Base-by-base conservation (phyloP, 2,888 invertebrate genomes). In the Iselma pallidipennis region DNA sequence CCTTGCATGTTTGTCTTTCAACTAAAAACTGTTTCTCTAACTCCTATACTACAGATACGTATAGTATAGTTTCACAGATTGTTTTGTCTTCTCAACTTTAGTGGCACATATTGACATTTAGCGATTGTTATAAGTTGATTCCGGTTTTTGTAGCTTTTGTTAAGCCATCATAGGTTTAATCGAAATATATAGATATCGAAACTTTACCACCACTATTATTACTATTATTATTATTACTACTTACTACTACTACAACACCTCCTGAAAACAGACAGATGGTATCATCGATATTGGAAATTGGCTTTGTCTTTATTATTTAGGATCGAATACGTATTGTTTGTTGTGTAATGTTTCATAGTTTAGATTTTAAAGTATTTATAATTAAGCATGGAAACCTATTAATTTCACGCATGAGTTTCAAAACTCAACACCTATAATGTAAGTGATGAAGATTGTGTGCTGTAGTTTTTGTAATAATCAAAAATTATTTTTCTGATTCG, bases 61-160 rank as follows among this genome's bases (percentile, higher is more conserved):
- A 28, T 48, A 48, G 55, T 62, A 54, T 21, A 56, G 45, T 28
- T 42, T 33, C 51, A 62, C 59, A 66, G 70, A 71, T 71, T 72
- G 71, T 72, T 72, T 70, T 69, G 72, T 72, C 69, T 69, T 66
- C 62, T 21, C 55, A 66, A 69, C 62, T 70, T 71, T 71, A 69
- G 66, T 73, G 70, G 66, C 68, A 66, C 67, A 66, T 68, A 70
- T 71, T 72, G 74, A 74, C 74, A 63, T 72, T 71, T 69, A 63
- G 63, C 66, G 65, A 70, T 68, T 66, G 65, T 68, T 65, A 63
- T 65, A 59, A 56, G 55, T 53, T 37, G 49, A 57, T 55, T 59
- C 55, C 4, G 19, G 67, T 67, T 66, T 66, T 66, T 59, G 49
- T 49, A 9, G 7, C 37, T 55, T 64, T 68, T 65, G 66, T 66